phyloP scores from a whole-genome alignment of 2,797 vertebrate genomes.

The Notolepis coatsorum region DNA sequence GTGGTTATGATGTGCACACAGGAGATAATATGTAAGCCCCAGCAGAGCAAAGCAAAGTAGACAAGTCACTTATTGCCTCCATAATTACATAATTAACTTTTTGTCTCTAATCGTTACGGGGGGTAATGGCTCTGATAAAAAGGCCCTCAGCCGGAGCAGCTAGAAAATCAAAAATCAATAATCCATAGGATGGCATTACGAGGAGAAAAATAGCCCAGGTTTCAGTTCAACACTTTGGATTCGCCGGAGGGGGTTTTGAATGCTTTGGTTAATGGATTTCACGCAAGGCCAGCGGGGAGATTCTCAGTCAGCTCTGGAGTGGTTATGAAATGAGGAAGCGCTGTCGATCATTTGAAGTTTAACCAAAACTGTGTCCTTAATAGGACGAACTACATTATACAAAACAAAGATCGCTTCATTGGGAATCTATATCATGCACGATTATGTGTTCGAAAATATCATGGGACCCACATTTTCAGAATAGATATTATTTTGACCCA shows the following conservation, averaged over 20 bases:
- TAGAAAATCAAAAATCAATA: constrained; percentile 97
- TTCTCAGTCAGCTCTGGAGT: background rate
- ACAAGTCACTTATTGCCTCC: constrained; percentile 96
- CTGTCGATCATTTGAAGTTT: background rate
- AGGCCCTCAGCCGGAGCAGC: constrained; percentile 89
- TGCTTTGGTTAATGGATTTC: constrained; percentile 19
- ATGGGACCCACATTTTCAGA: too few relatives aligned
- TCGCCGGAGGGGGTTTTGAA: constrained; percentile 69
- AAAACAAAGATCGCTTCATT: constrained; percentile 7
- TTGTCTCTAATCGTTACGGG: constrained; percentile 97
- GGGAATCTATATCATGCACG: background rate
- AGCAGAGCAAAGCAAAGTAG: constrained; percentile 93
- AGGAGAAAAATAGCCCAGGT: constrained; percentile 7
- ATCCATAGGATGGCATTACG: constrained; percentile 92
- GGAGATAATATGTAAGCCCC: constrained; percentile 94
- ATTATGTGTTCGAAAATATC: too few relatives aligned
- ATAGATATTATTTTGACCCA: too few relatives aligned
- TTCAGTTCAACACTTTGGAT: constrained; percentile 68
- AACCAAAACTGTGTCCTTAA: background rate
- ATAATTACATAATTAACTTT: constrained; percentile 99
- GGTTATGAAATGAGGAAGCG: background rate
- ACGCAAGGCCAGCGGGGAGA: background rate
- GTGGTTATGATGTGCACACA: constrained; percentile 88
- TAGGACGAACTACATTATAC: background rate
- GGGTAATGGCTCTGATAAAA: constrained; percentile 96